Evolutionary conservation across 2,797 vertebrate genomes (phyloP), one percentile per base, ranked within the genome.

Genomic region (Amphiprion clarkii): DNA sequence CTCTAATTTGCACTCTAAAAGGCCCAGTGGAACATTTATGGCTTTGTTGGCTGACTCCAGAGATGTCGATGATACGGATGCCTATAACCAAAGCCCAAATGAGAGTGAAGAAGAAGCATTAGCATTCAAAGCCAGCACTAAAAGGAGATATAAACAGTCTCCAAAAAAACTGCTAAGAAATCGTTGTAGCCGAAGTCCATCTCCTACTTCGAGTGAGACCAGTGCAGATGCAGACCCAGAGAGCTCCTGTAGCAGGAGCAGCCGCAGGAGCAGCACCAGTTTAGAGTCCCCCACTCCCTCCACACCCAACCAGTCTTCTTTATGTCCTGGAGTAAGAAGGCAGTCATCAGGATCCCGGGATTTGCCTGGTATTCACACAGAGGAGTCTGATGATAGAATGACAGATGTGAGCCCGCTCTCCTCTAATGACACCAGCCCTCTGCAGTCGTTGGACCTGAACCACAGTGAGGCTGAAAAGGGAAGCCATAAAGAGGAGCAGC

Each of bases 341-440:
- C 36, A 11, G 1, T 87, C 84, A 36, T 65, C 55, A 75, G 70
- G 77, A 16, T 63, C 65, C 21, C 84, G 39, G 79, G 78, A 89
- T 67, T 88, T 90, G 27, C 56, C 83, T 33, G 81, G 81, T 61
- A 66, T 73, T 21, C 29, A 68, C 7, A 36, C 81, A 23, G 92
- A 93, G 25, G 96, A 97, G 49, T 96, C 96, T 1, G 96, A 97
- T 74, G 96, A 96, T 66, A 96, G 96, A 0, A 95, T 96, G 76
- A 98, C 97, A 12, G 96, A 98, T 0, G 97, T 97, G 55, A 98
- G 96, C 53, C 96, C 96, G 59, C 90, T 97, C 11, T 98, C 96
- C 17, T 97, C 97, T 61, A 95, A 97, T 42, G 96, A 96, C 69
- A 92, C 92, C 72, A 97, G 96, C 86, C 96, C 95, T 33, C 87